Conservation (phyloP, 1,140 invertebrate genomes). For the Dendrolimus punctatus region DNA sequence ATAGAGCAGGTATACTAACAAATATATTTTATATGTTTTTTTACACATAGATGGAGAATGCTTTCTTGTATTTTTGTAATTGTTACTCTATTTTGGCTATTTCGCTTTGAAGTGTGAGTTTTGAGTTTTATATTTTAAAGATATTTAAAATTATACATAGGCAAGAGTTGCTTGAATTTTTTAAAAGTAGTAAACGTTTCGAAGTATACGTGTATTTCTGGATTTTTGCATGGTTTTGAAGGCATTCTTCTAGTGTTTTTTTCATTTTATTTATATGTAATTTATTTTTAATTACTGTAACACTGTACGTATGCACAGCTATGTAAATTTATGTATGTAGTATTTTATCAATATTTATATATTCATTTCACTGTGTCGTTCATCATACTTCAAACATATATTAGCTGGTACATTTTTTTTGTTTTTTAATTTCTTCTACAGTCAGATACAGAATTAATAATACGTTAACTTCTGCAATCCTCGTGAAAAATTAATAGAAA, state of each 20-base stretch:
- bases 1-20: conserved; percentile 68
- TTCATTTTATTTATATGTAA: conserved; percentile 1
- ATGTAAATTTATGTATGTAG: neutral
- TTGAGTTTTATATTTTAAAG: neutral
- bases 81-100: conserved; percentile 23
- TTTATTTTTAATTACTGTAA: neutral
- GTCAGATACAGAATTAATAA: no score
- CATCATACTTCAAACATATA: no score
- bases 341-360: no score
- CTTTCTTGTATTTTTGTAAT: conserved; percentile 42
- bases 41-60: conserved; percentile 55
- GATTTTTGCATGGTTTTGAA: conserved; percentile 47
- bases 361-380: no score
- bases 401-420: no score
- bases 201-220: neutral
- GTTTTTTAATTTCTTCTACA: no score
- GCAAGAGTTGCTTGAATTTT: neutral
- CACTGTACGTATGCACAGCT: neutral
- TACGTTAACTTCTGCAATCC: no score
- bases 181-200: no score
- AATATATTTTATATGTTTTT: conserved; percentile 24
- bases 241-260: conserved; percentile 57
- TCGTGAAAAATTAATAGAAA: no score
- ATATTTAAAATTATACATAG: neutral
- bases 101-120: conserved; percentile 10